phyloP scores from a whole-genome alignment of 30 jellyfish, hydroid and myxozoan species.

The Haliclystus octoradiatus region DNA sequence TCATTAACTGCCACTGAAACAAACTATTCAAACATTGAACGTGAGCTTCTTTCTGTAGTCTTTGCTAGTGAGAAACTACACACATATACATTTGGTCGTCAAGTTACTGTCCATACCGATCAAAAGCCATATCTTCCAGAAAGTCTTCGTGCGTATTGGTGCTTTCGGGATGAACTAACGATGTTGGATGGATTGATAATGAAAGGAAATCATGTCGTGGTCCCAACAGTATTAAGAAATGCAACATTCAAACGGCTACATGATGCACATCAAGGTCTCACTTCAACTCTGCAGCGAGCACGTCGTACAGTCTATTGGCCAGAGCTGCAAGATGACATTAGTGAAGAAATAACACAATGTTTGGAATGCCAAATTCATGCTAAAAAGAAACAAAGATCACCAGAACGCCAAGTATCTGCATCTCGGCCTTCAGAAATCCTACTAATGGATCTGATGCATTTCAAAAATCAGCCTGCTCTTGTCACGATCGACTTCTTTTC shows the following conservation, averaged over 20 bases:
- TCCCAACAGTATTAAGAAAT: not conserved
- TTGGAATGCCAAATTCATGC: slow-evolving; percentile 9
- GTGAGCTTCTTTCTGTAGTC: not conserved
- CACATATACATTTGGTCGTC: slow-evolving; percentile 4
- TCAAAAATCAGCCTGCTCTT: slow-evolving; percentile 13
- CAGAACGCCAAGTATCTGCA: slow-evolving; percentile 4
- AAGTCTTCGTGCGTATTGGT: not conserved
- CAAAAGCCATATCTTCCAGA: slow-evolving; percentile 3
- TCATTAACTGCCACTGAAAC: slow-evolving; percentile 5
- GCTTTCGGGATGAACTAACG: not conserved
- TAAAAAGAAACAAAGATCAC: slow-evolving; percentile 5
- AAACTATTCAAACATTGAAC: slow-evolving; percentile 10
- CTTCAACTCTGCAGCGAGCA: slow-evolving; percentile 8
- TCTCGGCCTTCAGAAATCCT: slow-evolving; percentile 4
- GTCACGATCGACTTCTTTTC: slow-evolving; percentile 7
- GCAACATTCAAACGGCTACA: slow-evolving; percentile 1
- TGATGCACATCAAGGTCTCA: slow-evolving; percentile 8
- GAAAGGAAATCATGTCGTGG: too few species aligned
- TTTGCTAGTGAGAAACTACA: slow-evolving; percentile 16
- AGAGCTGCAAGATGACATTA: slow-evolving; percentile 8
- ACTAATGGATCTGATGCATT: slow-evolving; percentile 2
- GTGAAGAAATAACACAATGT: not conserved
- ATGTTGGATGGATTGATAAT: not conserved
- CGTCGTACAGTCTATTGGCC: slow-evolving; percentile 19
- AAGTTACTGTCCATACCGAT: not conserved